A percentile compares a stretch with the other conserved stretches of the same genome.
Conservation (phyloP, 2,797 vertebrate species). For the Danionella dracula region DNA sequence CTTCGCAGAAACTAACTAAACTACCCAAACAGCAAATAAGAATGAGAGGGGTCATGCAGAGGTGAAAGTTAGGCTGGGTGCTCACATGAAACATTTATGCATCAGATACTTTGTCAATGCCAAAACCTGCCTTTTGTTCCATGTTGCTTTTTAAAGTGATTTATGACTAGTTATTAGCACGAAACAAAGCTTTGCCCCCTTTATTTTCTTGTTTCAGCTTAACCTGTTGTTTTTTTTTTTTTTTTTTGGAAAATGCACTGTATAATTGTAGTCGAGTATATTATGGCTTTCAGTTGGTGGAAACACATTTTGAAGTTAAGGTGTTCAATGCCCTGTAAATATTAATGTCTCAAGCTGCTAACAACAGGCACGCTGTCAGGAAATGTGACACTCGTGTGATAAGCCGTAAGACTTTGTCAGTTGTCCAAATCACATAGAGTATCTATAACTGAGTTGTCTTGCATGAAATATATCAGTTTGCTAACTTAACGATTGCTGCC, state of each 20-base stretch:
- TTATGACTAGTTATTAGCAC: conserved; percentile 29
- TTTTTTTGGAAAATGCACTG: no score
- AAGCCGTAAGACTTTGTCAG: conserved; percentile 39
- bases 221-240: neutral
- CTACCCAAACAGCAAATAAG: conserved; percentile 1
- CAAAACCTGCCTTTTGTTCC: conserved; percentile 40
- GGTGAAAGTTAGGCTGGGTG: conserved; percentile 53
- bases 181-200: conserved; percentile 4
- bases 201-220: conserved; percentile 6
- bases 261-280: no score
- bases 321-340: conserved; percentile 42
- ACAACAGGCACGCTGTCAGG: conserved; percentile 5
- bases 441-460: neutral
- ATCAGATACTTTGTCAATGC: conserved; percentile 42
- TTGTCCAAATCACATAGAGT: conserved; percentile 20
- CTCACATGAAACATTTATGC: conserved; percentile 58
- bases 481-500: no score
- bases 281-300: conserved; percentile 45
- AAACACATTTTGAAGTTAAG: conserved; percentile 47
- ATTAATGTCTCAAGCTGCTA: conserved; percentile 33
- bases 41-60: conserved; percentile 58
- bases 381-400: conserved; percentile 38
- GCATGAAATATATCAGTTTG: no score
- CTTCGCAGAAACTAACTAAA: conserved; percentile 22
- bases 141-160: conserved; percentile 26